A percentile compares a stretch with the other conserved stretches of the same genome.
Conservation (phyloP, 2,888 invertebrate genomes). For the Hydriomena furcata region DNA sequence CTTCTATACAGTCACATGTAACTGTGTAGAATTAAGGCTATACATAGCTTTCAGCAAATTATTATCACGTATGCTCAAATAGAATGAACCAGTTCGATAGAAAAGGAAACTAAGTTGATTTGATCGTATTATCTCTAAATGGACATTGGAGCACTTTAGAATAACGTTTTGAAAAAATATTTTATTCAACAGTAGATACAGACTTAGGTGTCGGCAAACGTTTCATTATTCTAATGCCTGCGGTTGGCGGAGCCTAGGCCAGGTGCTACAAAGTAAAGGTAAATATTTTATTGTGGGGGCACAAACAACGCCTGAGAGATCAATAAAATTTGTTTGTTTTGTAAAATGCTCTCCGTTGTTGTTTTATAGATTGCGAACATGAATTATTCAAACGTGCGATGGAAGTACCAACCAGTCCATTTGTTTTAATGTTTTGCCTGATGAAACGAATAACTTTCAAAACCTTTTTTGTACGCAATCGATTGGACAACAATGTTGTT, state of each 20-base stretch:
- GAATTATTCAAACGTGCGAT: conserved; percentile 77
- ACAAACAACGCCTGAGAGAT: conserved; percentile 81
- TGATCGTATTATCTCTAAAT: conserved; percentile 12
- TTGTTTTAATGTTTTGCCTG: conserved; percentile 74
- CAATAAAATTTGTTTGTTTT: conserved; percentile 83
- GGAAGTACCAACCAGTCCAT: conserved; percentile 68
- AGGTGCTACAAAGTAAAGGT: conserved; percentile 80
- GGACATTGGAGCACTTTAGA: conserved; percentile 30
- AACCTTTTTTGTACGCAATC: conserved; percentile 30
- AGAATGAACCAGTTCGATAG: no score
- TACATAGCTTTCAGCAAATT: no score
- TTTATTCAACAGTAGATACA: conserved; percentile 65
- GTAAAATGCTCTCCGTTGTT: conserved; percentile 78
- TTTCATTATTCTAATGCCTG: conserved; percentile 79
- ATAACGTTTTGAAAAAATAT: conserved; percentile 47
- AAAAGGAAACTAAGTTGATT: neutral
- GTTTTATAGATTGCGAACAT: conserved; percentile 80
- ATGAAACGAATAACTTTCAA: conserved; percentile 62
- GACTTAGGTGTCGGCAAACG: conserved; percentile 58
- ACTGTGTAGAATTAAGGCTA: no score
- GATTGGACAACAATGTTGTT: conserved; percentile 12
- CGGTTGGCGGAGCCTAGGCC: conserved; percentile 63
- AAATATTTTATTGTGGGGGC: conserved; percentile 80
- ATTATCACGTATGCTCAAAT: no score
- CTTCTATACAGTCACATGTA: no score